Base-by-base conservation (phyloP, 2,113 vertebrate species). In the Podarcis cretensis region DNA sequence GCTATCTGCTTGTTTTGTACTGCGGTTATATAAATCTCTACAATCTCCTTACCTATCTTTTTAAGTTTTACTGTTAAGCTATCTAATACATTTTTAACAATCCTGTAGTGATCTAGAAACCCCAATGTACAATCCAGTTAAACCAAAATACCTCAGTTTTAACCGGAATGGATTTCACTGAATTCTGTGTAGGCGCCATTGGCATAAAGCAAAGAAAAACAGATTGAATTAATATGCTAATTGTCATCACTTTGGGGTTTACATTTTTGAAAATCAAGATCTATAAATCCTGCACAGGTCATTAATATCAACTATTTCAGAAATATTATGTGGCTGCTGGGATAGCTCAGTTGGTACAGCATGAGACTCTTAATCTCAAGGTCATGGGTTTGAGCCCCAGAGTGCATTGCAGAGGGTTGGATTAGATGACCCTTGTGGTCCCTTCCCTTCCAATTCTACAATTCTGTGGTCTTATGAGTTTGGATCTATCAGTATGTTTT, bases 221-320 rank as follows among this genome's bases (percentile, higher is more conserved):
- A 66, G 30, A 43, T 25, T 40, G 88, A 75, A 75, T 88, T 92
- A 83, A 21, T 75, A 80, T 54, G 48, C 12, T 89, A 78, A 82
- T 90, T 80, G 3, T 74, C 54, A 35, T 80, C 16, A 35, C 13
- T 75, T 54, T 89, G 43, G 81, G 37, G 35, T 12, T 54, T 54
- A 54, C 10, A 0, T 75, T 74, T 3, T 93, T 78, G 75, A 89
- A 89, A 85, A 75, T 68, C 69, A 27, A 77, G 87, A 83, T 84
- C 54, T 5, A n/a, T 3, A 20, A 68, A 32, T 90, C 1, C 1
- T 82, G 1, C 78, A 1, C 83, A 1, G 68, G 66, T 74, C 40
- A 21, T 87, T 84, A 79, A 74, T 82, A 8, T 82, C 89, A 79
- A 40, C 48, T n/a, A 43, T 83, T 87, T 48, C 12, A 48, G 63